These are phyloP conservation scores for Drosophila equinoxialis DNA, from an alignment of 1,140 invertebrate species.

Conservation along the genomic window DNA sequence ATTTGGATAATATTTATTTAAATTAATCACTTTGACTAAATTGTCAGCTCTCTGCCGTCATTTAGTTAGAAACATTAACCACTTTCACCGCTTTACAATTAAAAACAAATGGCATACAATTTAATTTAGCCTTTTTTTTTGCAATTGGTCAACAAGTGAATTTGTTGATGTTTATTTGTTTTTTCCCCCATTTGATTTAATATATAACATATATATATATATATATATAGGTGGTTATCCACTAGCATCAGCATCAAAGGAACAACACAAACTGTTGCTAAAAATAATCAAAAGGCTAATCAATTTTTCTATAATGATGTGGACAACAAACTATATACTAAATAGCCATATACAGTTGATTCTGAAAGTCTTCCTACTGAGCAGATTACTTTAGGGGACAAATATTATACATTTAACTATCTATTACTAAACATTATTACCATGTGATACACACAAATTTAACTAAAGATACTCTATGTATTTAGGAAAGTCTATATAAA, in stretches of 20 bases:
- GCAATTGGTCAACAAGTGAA: conserved; percentile 54
- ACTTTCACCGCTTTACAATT: conserved; percentile 39
- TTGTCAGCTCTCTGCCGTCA: not conserved
- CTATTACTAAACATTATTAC: too few relatives aligned
- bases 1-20: not conserved
- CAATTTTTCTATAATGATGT: conserved; percentile 72
- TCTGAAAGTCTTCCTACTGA: not conserved
- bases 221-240: conserved; percentile 20
- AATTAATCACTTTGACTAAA: conserved; percentile 8
- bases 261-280: conserved; percentile 59
- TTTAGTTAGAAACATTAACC: not conserved
- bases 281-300: conserved; percentile 76
- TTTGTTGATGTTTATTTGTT: conserved; percentile 36
- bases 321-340: conserved; percentile 31
- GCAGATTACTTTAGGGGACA: too few relatives aligned
- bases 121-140: conserved; percentile 39
- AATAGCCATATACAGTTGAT: not conserved
- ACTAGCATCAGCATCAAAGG: conserved; percentile 48
- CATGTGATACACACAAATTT: too few relatives aligned
- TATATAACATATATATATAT: too few relatives aligned
- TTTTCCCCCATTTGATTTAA: conserved; percentile 11
- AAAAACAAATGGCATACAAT: not conserved
- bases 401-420: too few relatives aligned
- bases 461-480: too few relatives aligned
- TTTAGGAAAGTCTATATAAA: too few relatives aligned